phyloP scores from a whole-genome alignment of 2,797 vertebrate species.

The Spondyliosoma cantharus region DNA sequence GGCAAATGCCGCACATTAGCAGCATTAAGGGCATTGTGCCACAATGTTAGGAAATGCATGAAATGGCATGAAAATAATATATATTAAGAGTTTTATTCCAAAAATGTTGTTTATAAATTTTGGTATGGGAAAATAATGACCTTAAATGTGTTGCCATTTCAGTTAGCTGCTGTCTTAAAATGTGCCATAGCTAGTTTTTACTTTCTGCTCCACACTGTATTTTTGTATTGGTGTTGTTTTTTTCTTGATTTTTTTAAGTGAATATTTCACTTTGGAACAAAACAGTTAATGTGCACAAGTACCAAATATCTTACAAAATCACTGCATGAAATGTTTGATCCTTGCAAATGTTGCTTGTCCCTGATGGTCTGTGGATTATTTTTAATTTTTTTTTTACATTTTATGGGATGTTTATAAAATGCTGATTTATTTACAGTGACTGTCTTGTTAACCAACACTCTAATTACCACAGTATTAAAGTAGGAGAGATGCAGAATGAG shows the following conservation, averaged over 20 bases:
- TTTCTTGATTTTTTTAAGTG: slow-evolving; percentile 10
- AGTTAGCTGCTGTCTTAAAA: slow-evolving; percentile 38
- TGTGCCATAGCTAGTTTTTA: slow-evolving; percentile 66
- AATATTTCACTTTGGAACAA: slow-evolving; percentile 30
- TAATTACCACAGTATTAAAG: slow-evolving; percentile 59
- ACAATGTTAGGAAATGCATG: slow-evolving; percentile 64
- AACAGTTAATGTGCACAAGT: neutral
- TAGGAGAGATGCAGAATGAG: slow-evolving; percentile 29
- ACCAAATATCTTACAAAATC: slow-evolving; percentile 9
- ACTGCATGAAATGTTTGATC: slow-evolving; percentile 61
- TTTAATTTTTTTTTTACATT: slow-evolving; percentile 7
- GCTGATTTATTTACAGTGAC: slow-evolving; percentile 31
- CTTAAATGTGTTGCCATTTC: slow-evolving; percentile 24
- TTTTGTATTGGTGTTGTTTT: slow-evolving; percentile 11
- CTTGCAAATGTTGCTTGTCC: slow-evolving; percentile 35
- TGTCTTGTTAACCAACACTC: slow-evolving; percentile 28
- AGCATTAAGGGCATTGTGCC: slow-evolving; percentile 43
- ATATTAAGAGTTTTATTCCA: slow-evolving; percentile 59
- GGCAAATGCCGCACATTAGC: slow-evolving; percentile 3
- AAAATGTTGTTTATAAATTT: slow-evolving; percentile 64
- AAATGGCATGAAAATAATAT: slow-evolving; percentile 63
- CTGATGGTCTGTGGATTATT: neutral
- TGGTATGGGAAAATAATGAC: slow-evolving; percentile 6
- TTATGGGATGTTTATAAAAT: slow-evolving; percentile 24
- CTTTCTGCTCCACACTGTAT: slow-evolving; percentile 1